These are phyloP conservation scores for Andrena minutula DNA, from an alignment of 2,888 invertebrate genomes.

Conservation along the genomic window DNA sequence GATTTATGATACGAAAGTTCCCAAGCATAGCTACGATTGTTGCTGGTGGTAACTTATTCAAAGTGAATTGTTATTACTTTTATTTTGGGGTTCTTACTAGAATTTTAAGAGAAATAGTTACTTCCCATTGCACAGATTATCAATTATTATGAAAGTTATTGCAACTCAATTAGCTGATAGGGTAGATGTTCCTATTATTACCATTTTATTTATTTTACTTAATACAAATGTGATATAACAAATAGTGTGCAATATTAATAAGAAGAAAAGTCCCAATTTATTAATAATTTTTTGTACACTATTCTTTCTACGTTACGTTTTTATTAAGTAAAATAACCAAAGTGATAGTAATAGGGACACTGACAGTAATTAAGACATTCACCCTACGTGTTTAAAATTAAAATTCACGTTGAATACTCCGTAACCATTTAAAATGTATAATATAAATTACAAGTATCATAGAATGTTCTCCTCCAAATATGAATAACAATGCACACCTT, in stretches of 20 bases:
- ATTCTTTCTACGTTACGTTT: too few relatives aligned
- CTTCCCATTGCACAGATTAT: neutral
- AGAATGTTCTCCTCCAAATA: neutral
- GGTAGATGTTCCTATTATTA: too few relatives aligned
- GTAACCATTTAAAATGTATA: neutral
- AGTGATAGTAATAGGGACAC: too few relatives aligned
- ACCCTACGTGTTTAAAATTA: too few relatives aligned
- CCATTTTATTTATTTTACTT: too few relatives aligned
- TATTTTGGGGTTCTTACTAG: neutral
- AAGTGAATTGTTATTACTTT: conserved; percentile 23
- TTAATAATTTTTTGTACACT: too few relatives aligned
- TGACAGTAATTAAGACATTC: too few relatives aligned
- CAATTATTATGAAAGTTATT: neutral
- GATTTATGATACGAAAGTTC: neutral
- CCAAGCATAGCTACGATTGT: neutral
- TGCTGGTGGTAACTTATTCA: conserved; percentile 15
- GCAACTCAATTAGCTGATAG: too few relatives aligned
- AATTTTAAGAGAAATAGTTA: neutral
- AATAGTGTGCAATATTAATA: too few relatives aligned
- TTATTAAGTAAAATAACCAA: too few relatives aligned
- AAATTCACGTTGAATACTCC: neutral
- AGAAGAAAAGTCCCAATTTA: too few relatives aligned
- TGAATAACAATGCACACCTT: neutral
- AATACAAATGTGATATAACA: too few relatives aligned
- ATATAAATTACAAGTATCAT: neutral